phyloP scores from a whole-genome alignment of 2,888 invertebrate species.

The Eupeodes latifasciatus region DNA sequence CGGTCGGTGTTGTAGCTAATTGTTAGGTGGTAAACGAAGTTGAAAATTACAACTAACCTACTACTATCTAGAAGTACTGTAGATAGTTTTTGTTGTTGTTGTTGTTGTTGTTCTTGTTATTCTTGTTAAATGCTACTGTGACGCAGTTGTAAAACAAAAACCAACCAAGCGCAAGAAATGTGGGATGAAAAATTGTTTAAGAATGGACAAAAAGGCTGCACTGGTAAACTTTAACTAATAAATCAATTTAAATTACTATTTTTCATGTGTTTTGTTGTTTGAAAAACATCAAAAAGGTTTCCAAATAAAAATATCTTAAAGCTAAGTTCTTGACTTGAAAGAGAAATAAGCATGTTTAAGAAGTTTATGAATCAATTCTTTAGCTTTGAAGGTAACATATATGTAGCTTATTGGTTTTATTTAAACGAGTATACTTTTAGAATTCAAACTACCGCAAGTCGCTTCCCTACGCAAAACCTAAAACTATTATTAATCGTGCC shows the following conservation, averaged over 20 bases:
- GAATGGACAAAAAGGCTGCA: background rate
- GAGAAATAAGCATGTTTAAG: too few relatives aligned
- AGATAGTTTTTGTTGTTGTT: background rate
- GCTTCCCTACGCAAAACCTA: background rate
- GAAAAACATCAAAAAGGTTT: too few relatives aligned
- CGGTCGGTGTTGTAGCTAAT: constrained; percentile 54
- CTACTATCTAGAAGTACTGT: background rate
- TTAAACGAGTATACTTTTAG: background rate
- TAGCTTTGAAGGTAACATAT: background rate
- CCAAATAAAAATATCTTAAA: too few relatives aligned
- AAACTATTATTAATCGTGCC: background rate
- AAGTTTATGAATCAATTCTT: too few relatives aligned
- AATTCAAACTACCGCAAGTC: too few relatives aligned
- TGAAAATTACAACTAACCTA: constrained; percentile 13
- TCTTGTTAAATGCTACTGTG: constrained; percentile 25
- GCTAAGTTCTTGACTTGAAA: too few relatives aligned
- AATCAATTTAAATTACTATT: background rate
- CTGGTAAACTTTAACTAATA: background rate
- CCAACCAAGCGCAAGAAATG: constrained; percentile 7
- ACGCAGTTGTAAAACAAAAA: constrained; percentile 38
- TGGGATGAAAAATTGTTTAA: constrained; percentile 8
- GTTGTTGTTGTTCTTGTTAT: background rate
- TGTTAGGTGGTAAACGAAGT: constrained; percentile 53
- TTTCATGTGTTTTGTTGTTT: background rate
- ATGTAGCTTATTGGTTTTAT: background rate